Evolutionary conservation across 2,113 vertebrate species (phyloP).

Genomic region (Brachirus orientalis): DNA sequence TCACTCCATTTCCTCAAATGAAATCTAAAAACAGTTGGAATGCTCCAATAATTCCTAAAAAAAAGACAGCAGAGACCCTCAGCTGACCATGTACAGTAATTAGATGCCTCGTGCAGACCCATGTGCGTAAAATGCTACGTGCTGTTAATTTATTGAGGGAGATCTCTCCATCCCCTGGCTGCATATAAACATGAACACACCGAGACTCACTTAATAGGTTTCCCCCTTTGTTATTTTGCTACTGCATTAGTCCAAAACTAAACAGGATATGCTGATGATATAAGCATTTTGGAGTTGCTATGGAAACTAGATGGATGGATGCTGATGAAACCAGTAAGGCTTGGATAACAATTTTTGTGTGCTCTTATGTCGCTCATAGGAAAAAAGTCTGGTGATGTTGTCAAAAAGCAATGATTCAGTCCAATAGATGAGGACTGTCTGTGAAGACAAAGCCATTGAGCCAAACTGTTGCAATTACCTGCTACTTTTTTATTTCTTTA

Average conservation of each 20-base stretch:
- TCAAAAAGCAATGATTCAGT: background rate
- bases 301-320: conserved; percentile 44
- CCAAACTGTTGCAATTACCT: background rate
- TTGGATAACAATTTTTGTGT: conserved; percentile 8
- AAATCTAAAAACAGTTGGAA: conserved; percentile 5
- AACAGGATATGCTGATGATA: conserved; percentile 54
- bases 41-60: conserved; percentile 1
- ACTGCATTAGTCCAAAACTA: conserved; percentile 32
- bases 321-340: conserved; percentile 30
- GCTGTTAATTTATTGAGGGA: conserved; percentile 35
- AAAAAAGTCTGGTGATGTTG: background rate
- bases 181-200: background rate
- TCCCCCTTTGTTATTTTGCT: conserved; percentile 27
- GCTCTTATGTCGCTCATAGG: background rate
- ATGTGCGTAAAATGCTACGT: conserved; percentile 10
- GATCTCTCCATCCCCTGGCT: conserved; percentile 17
- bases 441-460: background rate
- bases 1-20: background rate
- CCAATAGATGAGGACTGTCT: too few species aligned
- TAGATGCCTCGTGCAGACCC: background rate
- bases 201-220: background rate
- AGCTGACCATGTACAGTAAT: background rate
- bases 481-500: too few species aligned
- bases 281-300: conserved; percentile 32
- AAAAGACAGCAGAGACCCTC: conserved; percentile 10